These are phyloP conservation scores for Ceratosolen solmsi DNA, from an alignment of 1,140 invertebrate genomes.

Conservation along the genomic window DNA sequence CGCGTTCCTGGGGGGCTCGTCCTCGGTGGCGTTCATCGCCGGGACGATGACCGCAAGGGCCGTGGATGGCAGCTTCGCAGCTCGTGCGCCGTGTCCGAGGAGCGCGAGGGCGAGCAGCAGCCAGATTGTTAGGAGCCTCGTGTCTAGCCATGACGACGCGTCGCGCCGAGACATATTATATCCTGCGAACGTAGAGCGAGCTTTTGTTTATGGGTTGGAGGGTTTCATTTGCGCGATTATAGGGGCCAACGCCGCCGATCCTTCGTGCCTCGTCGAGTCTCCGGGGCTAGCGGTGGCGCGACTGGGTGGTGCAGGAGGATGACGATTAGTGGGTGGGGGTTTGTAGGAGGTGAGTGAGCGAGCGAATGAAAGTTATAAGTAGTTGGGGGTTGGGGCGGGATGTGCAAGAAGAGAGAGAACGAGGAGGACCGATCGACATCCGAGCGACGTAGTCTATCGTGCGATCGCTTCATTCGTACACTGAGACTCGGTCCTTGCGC, in stretches of 20 bases:
- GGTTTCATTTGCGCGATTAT: background rate
- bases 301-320: too few species aligned
- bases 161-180: conserved; percentile 28
- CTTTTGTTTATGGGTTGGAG: background rate
- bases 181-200: background rate
- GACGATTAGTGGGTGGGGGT: too few species aligned
- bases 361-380: too few species aligned
- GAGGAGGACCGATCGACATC: background rate
- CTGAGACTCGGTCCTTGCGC: background rate
- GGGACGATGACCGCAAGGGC: background rate
- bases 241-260: too few species aligned
- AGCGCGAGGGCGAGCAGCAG: background rate
- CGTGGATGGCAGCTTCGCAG: background rate
- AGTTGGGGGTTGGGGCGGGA: too few species aligned
- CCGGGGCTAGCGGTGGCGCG: too few species aligned
- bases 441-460: background rate
- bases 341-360: too few species aligned
- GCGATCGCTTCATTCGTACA: background rate
- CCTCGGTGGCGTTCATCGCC: background rate
- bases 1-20: conserved; percentile 8
- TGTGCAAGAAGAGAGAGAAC: too few species aligned
- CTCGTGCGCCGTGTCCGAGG: background rate
- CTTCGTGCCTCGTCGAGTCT: too few species aligned
- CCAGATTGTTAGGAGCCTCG: conserved; percentile 4
- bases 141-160: conserved; percentile 7